A percentile compares a stretch with the other conserved stretches of the same genome.
These are phyloP conservation scores for Allolobophora icterica DNA, from an alignment of 2,888 invertebrate species.

Conservation along the genomic window DNA sequence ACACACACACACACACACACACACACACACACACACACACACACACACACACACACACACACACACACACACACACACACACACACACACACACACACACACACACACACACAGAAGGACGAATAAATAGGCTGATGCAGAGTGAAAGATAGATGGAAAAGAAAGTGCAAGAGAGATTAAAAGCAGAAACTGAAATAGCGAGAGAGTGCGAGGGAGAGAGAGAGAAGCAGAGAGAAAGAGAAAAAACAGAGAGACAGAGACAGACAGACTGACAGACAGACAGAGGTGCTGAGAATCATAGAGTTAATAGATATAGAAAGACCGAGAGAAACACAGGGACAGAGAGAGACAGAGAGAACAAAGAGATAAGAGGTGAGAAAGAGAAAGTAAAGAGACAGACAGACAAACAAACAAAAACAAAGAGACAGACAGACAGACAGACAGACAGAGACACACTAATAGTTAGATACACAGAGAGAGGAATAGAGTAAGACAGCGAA, in stretches of 20 bases:
- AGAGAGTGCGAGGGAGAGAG: too few relatives aligned
- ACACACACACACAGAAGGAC: too few relatives aligned
- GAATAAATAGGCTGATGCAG: too few relatives aligned
- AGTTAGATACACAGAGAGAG: neutral
- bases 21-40: neutral
- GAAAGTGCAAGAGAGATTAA: too few relatives aligned
- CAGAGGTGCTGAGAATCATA: neutral
- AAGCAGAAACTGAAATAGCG: too few relatives aligned
- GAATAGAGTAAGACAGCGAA: neutral
- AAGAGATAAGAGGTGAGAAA: too few relatives aligned
- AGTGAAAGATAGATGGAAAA: too few relatives aligned
- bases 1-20: too few relatives aligned
- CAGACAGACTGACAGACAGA: constrained; percentile 20
- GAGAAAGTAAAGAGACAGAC: neutral
- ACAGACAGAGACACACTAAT: constrained; percentile 39
- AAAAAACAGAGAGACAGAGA: too few relatives aligned
- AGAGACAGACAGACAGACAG: constrained; percentile 34
- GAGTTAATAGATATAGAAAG: constrained; percentile 7
- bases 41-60: constrained; percentile 34
- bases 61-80: too few relatives aligned
- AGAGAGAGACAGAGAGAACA: neutral
- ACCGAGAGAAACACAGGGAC: constrained; percentile 39
- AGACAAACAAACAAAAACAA: constrained; percentile 35
- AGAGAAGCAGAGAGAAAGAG: too few relatives aligned
- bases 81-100: too few relatives aligned